Percentiles rank a stretch among this genome's conserved stretches.
These are phyloP conservation scores for Buceros bicornis DNA, from an alignment of 2,797 vertebrate species.

Conservation along the genomic window DNA sequence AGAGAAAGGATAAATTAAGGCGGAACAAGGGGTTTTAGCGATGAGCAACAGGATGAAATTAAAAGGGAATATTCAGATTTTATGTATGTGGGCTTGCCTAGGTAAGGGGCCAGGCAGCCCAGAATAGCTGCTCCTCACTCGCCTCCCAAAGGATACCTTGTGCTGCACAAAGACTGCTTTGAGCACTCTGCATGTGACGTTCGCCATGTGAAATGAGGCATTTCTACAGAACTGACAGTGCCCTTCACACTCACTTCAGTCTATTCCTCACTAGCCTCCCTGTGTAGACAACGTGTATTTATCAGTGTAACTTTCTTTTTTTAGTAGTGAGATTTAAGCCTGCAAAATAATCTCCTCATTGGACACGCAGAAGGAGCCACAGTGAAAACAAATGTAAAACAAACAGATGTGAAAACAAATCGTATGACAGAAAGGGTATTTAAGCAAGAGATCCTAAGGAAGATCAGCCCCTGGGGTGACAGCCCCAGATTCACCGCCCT, in stretches of 20 bases:
- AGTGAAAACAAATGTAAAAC: no score
- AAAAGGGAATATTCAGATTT: neutral
- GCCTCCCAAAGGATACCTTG: neutral
- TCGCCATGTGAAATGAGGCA: neutral
- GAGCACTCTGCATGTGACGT: neutral
- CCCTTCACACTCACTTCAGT: constrained; percentile 35
- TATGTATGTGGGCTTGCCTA: neutral
- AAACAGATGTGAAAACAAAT: neutral
- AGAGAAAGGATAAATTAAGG: neutral
- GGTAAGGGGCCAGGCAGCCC: neutral
- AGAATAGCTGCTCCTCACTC: neutral
- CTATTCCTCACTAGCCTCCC: constrained; percentile 21
- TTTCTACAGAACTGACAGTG: constrained; percentile 14
- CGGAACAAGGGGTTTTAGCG: neutral
- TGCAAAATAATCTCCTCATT: neutral
- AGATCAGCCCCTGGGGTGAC: neutral
- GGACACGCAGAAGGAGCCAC: neutral
- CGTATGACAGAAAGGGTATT: neutral
- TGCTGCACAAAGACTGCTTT: constrained; percentile 19
- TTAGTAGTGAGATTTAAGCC: constrained; percentile 41
- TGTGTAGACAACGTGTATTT: constrained; percentile 20
- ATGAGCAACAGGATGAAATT: neutral
- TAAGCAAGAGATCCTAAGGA: neutral
- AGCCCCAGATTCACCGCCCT: neutral
- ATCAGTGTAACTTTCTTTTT: constrained; percentile 30